Evolutionary conservation across 2,888 invertebrate species (phyloP), one percentile per base, ranked within the genome.

Genomic region (Nemoura dubitans): DNA sequence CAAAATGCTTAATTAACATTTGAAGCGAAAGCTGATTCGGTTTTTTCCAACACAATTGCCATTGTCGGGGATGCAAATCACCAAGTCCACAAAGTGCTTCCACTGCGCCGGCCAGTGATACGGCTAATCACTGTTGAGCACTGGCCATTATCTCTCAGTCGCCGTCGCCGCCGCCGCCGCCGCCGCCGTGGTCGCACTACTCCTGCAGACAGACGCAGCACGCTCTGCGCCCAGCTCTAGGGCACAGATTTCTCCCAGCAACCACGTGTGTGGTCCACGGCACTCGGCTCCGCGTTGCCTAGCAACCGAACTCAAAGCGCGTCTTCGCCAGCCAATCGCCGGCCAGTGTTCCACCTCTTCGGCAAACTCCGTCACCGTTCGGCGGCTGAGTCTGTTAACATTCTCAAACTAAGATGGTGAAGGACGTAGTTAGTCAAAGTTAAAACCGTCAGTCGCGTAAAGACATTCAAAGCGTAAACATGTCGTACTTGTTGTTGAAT

Each of bases 221-320:
- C 82, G 27, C 84, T 59, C 29, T n/a, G 30, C 14, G 16, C 3
- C 5, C 14, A 59, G 81, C 84, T 43, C 76, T 59, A 76, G 84
- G 84, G 84, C 84, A 84, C 84, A 59, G 84, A 84, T 84, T 84
- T 84, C 84, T 43, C 83, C 36, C 28, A 30, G 7, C 78, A 78
- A 86, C 88, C 86, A 86, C 88, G 87, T 88, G 88, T 87, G 88
- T 88, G 88, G 88, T 88, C 88, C 88, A 83, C 86, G 77, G 36
- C 86, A 76, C 78, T 78, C 86, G 87, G 86, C 86, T 76, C 90
- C 36, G 77, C 85, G 87, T 87, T 87, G 87, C 87, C 43, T 59
- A 77, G 87, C 87, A 87, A 87, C 87, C 85, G 36, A 76, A 76
- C 77, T 21, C 27, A 25, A 27, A 84, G 28, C 84, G 80, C 80